Conservation (phyloP, 2,113 vertebrate species). For the Chascanopsetta lugubris region DNA sequence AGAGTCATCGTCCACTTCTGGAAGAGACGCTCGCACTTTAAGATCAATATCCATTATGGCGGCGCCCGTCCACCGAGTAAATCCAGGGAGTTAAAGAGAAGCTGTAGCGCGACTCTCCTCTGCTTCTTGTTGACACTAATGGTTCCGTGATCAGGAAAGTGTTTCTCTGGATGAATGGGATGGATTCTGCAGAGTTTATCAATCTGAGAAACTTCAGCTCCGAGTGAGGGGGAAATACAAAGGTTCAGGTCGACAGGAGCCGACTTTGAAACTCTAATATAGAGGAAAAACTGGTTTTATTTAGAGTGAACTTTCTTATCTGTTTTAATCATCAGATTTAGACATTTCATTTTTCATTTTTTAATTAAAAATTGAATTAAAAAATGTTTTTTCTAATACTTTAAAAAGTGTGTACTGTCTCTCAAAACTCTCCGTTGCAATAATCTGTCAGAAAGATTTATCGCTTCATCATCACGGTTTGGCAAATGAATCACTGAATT, state of each 20-base stretch:
- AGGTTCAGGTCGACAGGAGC: neutral
- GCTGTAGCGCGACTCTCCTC: conserved; percentile 35
- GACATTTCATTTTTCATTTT: too few species aligned
- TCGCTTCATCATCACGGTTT: too few species aligned
- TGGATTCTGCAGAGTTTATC: neutral
- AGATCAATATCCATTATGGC: conserved; percentile 78
- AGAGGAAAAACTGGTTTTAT: neutral
- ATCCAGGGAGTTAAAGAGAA: conserved; percentile 63
- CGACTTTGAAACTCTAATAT: too few species aligned
- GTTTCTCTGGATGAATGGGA: conserved; percentile 16
- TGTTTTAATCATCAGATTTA: too few species aligned
- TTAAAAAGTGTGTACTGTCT: too few species aligned
- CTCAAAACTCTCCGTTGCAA: too few species aligned
- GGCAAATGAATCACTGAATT: too few species aligned
- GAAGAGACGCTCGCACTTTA: conserved; percentile 50
- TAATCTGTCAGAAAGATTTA: too few species aligned
- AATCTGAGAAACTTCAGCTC: neutral
- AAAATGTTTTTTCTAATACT: too few species aligned
- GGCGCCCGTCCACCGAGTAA: conserved; percentile 62
- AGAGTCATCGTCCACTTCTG: conserved; percentile 26
- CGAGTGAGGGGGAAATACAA: neutral
- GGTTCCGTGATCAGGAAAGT: conserved; percentile 52
- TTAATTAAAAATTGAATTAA: too few species aligned
- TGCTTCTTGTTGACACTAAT: conserved; percentile 46
- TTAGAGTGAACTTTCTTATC: too few species aligned